Conservation (phyloP, 2,797 vertebrate genomes). For the Thunnus albacares region DNA sequence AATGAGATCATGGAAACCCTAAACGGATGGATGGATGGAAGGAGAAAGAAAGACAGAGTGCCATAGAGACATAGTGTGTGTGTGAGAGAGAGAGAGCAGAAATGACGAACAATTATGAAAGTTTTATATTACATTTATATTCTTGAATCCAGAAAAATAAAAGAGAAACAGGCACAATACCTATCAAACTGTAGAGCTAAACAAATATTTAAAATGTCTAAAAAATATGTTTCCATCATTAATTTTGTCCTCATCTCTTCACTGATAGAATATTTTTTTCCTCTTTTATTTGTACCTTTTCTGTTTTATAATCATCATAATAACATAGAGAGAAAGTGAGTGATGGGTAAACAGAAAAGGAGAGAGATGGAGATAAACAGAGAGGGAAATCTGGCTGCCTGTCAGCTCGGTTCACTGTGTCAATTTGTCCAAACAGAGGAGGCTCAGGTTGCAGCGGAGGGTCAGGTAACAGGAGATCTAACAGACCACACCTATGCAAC, state of each 20-base stretch:
- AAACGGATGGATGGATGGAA: constrained; percentile 82
- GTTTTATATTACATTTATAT: constrained; percentile 9
- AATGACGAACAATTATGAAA: not conserved
- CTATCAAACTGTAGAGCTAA: not conserved
- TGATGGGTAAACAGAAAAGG: constrained; percentile 8
- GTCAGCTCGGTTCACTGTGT: constrained; percentile 89
- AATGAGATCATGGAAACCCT: constrained; percentile 94
- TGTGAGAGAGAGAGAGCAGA: not conserved
- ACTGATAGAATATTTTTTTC: not conserved
- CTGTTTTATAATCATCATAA: no score
- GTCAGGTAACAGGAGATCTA: constrained; percentile 82
- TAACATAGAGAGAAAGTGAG: constrained; percentile 30
- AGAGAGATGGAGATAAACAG: constrained; percentile 44
- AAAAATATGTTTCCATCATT: not conserved
- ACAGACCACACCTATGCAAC: constrained; percentile 83
- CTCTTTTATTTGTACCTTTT: not conserved
- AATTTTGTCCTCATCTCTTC: not conserved
- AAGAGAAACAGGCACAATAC: not conserved
- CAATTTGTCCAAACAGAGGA: constrained; percentile 87
- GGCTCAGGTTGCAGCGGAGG: constrained; percentile 85
- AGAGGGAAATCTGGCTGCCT: constrained; percentile 90
- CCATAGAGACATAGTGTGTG: not conserved
- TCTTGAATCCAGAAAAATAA: not conserved
- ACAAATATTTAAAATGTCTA: not conserved
- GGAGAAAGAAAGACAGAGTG: constrained; percentile 11